Conservation (phyloP, 2,113 vertebrate species). For the Bagarius yarrelli region DNA sequence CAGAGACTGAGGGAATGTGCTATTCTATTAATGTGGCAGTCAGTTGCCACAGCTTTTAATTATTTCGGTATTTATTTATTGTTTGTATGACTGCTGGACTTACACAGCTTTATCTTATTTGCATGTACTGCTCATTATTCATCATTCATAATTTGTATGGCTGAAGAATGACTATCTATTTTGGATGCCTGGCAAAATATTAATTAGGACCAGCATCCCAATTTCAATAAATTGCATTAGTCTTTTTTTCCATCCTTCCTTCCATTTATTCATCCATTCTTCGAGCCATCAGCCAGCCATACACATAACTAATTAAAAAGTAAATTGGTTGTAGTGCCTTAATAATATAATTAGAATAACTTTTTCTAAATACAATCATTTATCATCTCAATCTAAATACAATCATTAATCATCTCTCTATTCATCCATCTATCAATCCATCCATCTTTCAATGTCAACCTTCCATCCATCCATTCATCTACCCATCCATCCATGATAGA, state of each 20-base stretch:
- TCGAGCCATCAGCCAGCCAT: background rate
- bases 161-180: background rate
- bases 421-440: background rate
- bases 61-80: conserved; percentile 1
- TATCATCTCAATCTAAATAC: too few relatives aligned
- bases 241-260: background rate
- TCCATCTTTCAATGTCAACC: background rate
- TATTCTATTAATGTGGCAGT: background rate
- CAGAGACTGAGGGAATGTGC: background rate
- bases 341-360: too few relatives aligned
- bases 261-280: too few relatives aligned
- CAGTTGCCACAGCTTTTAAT: background rate
- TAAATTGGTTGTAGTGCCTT: too few relatives aligned
- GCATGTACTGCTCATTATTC: background rate
- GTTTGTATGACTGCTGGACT: background rate
- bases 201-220: background rate
- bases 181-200: background rate
- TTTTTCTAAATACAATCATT: too few relatives aligned
- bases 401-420: background rate
- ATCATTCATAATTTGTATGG: background rate
- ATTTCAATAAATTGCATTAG: background rate
- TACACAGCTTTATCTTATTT: background rate
- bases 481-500: too few relatives aligned
- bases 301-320: too few relatives aligned
- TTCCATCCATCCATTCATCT: too few relatives aligned